These are phyloP conservation scores for Uropsilus gracilis DNA, from an alignment of 2,113 vertebrate species.

Conservation along the genomic window DNA sequence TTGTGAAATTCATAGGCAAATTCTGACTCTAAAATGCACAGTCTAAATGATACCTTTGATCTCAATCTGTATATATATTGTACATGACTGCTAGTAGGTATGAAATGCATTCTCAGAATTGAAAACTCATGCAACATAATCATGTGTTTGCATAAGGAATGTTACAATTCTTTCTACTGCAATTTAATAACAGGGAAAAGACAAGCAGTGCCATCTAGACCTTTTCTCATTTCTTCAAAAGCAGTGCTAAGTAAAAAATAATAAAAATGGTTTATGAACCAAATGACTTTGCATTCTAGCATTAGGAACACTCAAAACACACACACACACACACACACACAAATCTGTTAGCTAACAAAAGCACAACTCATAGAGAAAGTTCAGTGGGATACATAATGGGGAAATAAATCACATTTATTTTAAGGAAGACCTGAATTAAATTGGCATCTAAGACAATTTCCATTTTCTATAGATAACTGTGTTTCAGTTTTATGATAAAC, in stretches of 20 bases:
- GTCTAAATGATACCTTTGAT: conserved; percentile 94
- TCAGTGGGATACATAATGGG: conserved; percentile 64
- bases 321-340: background rate
- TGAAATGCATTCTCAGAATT: conserved; percentile 96
- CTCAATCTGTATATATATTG: conserved; percentile 96
- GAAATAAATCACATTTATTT: conserved; percentile 73
- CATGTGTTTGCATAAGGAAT: conserved; percentile 92
- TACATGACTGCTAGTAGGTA: conserved; percentile 98
- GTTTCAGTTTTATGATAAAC: conserved; percentile 73
- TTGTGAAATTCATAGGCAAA: conserved; percentile 91
- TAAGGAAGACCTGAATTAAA: conserved; percentile 78
- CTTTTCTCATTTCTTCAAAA: conserved; percentile 85
- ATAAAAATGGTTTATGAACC: conserved; percentile 75
- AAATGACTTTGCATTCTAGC: conserved; percentile 81
- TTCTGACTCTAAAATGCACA: conserved; percentile 90
- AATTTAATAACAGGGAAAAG: conserved; percentile 85
- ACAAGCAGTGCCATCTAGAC: conserved; percentile 86
- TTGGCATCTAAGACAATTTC: conserved; percentile 72
- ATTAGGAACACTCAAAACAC: conserved; percentile 73
- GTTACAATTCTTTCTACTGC: conserved; percentile 87
- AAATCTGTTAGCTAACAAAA: conserved; percentile 85
- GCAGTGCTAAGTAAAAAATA: conserved; percentile 78
- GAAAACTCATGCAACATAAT: conserved; percentile 94
- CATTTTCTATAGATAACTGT: conserved; percentile 67
- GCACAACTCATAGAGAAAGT: conserved; percentile 85